Evolutionary conservation across 2,888 invertebrate genomes (phyloP), one percentile per base, ranked within the genome.

Genomic region (Napeogenes inachia): DNA sequence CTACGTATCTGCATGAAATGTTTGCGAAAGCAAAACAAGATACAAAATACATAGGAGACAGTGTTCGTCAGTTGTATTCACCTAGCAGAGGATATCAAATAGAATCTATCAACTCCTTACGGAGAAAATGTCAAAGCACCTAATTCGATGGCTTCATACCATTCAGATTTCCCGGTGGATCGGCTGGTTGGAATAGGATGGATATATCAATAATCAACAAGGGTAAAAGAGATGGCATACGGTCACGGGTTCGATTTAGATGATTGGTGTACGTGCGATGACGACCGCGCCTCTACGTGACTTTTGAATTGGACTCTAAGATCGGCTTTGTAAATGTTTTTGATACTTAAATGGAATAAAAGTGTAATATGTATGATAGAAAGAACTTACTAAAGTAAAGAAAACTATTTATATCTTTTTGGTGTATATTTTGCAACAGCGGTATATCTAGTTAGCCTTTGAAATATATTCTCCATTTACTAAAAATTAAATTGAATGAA

Each of bases 81-180:
- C 62, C 60, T 46, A 46, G 30, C 32, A 57, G 64, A 62, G 63
- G 66, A 72, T 71, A 81, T 85, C 84, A 83, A 86, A 86, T 79
- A 74, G 81, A 87, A 87, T 86, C 84, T 81, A 82, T 86, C 85
- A 85, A 74, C 80, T 76, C 84, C 84, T 80, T 80, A 77, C 78
- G 81, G 78, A 83, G 81, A 81, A 81, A 42, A 83, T 85, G 87
- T 88, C 88, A 87, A 87, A 89, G 87, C 84, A 86, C 85, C 88
- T 87, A 87, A 87, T 87, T 85, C 82, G 75, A 73, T 72, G 75
- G 75, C 78, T 75, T 74, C 75, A 80, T 82, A 82, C 80, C 80
- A 83, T 87, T 81, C 85, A 85, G 86, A 89, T 89, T 89, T 89
- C 89, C 89, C 87, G 84, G 79, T 77, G 89, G 89, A 84, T 80